Evolutionary conservation across 2,797 vertebrate species (phyloP).

Genomic region (Pseudocheirus occidentalis): DNA sequence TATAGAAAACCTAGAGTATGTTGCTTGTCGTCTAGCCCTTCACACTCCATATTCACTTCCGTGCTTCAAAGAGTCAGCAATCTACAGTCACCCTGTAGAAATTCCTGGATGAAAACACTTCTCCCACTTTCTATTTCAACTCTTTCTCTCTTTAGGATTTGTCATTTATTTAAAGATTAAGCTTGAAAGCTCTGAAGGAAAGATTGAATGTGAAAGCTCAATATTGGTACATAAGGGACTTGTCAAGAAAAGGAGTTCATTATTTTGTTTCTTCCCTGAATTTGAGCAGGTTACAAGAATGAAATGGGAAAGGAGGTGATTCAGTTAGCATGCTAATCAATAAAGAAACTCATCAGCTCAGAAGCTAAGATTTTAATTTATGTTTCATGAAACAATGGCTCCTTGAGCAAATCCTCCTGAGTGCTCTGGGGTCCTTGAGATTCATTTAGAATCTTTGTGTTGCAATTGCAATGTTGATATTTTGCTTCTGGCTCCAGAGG

Average conservation of each 20-base stretch:
- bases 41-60: slow-evolving; percentile 6
- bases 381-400: slow-evolving; percentile 10
- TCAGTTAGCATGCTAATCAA: slow-evolving; percentile 12
- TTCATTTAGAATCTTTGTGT: slow-evolving; percentile 51
- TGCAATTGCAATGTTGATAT: slow-evolving; percentile 39
- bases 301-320: slow-evolving; percentile 39
- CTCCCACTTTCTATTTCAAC: neutral
- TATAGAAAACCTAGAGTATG: slow-evolving; percentile 8
- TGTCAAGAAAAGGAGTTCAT: slow-evolving; percentile 46
- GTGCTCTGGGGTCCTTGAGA: slow-evolving; percentile 43
- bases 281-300: slow-evolving; percentile 30
- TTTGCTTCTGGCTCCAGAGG: slow-evolving; percentile 12
- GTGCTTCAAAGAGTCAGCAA: slow-evolving; percentile 38
- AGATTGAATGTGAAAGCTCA: slow-evolving; percentile 25
- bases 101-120: neutral
- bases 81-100: rapidly evolving
- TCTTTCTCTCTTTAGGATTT: neutral
- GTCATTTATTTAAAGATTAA: slow-evolving; percentile 35
- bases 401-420: slow-evolving; percentile 44
- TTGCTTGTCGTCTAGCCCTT: slow-evolving; percentile 21
- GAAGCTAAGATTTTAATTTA: slow-evolving; percentile 56
- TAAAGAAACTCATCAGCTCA: slow-evolving; percentile 42
- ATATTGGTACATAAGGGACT: neutral
- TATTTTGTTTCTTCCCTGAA: slow-evolving; percentile 59
- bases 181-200: slow-evolving; percentile 39